Evolutionary conservation across 2,113 vertebrate genomes (phyloP).

Genomic region (Corythornis cristatus): DNA sequence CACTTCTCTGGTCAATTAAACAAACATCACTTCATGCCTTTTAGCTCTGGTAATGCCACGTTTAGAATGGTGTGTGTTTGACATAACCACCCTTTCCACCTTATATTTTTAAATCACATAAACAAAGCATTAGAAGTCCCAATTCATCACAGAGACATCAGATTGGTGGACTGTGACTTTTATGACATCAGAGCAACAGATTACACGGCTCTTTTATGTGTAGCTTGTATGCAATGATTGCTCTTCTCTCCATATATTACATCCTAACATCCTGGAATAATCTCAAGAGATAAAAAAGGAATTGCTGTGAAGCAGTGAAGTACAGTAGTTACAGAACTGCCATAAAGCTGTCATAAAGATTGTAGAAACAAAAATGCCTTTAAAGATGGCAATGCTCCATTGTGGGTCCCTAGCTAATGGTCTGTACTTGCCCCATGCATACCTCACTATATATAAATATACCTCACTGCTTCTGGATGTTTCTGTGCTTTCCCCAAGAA

Average conservation of each 20-base stretch:
- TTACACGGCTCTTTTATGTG: constrained; percentile 60
- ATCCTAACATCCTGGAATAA: constrained; percentile 34
- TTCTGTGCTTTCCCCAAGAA: constrained; percentile 4
- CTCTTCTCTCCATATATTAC: constrained; percentile 51
- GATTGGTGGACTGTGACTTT: constrained; percentile 64
- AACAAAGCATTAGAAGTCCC: constrained; percentile 49
- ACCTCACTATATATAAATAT: neutral
- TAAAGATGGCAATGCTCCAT: constrained; percentile 37
- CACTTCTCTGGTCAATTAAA: neutral
- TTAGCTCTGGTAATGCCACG: constrained; percentile 36
- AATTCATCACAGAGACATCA: constrained; percentile 66
- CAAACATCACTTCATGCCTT: constrained; percentile 28
- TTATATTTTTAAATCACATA: neutral
- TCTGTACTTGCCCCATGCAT: constrained; percentile 13
- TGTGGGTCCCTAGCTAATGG: constrained; percentile 32
- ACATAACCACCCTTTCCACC: neutral
- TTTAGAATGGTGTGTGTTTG: constrained; percentile 48
- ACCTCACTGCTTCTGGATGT: constrained; percentile 24
- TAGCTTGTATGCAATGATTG: constrained; percentile 25
- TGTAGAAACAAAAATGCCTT: constrained; percentile 57
- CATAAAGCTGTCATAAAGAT: constrained; percentile 54
- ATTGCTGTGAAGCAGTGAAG: neutral
- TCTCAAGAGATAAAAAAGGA: constrained; percentile 53
- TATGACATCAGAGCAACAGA: constrained; percentile 69
- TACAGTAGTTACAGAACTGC: constrained; percentile 34